Conservation (phyloP, 64 coral and sea anemone genomes). For the Anthopleura sola region DNA sequence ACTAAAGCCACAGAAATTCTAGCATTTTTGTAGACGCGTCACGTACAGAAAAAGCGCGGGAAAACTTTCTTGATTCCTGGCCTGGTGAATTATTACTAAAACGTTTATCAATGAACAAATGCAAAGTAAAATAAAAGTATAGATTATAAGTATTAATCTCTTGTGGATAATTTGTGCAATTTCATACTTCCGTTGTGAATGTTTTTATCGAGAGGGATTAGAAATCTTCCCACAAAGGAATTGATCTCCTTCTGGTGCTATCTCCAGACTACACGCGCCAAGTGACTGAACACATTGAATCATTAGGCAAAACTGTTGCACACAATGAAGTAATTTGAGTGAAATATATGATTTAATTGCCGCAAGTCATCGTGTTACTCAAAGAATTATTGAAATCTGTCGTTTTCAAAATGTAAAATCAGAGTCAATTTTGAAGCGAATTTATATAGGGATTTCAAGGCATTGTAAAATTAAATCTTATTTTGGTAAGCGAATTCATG, state of each 20-base stretch:
- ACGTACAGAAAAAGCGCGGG: slow-evolving; percentile 2
- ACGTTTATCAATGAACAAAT: not conserved
- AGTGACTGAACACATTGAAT: not conserved
- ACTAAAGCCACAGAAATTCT: not conserved
- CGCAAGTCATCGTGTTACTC: not conserved
- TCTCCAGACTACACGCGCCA: not conserved
- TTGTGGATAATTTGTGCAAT: not conserved
- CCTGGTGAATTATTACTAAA: too few species aligned
- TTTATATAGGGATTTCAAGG: too few species aligned
- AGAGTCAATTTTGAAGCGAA: too few species aligned
- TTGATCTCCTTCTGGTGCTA: not conserved
- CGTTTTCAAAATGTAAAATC: not conserved
- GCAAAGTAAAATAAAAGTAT: too few species aligned
- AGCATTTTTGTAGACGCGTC: not conserved
- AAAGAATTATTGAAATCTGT: not conserved
- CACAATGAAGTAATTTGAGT: not conserved
- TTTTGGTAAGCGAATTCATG: not conserved
- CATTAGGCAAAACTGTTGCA: not conserved
- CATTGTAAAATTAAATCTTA: too few species aligned
- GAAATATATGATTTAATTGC: not conserved
- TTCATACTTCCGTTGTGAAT: not conserved
- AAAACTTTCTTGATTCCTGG: not conserved
- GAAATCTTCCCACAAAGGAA: not conserved
- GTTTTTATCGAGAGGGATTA: not conserved
- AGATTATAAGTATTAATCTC: too few species aligned